These are phyloP conservation scores for Julus scandinavius DNA, from an alignment of 2,888 invertebrate species.

Conservation along the genomic window DNA sequence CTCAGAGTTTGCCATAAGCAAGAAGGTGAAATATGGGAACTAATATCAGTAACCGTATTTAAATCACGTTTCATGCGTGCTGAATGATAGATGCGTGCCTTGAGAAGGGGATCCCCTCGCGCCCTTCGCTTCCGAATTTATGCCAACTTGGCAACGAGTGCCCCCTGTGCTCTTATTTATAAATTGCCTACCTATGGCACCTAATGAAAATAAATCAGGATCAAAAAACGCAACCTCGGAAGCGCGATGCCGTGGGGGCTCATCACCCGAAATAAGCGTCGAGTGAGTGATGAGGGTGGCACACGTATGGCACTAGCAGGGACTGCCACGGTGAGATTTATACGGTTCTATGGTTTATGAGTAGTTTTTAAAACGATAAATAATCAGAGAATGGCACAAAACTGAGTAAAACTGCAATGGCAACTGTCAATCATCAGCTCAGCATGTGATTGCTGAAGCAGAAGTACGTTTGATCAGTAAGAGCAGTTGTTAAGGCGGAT, in stretches of 20 bases:
- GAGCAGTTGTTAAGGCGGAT: no score
- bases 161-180: conserved; percentile 5
- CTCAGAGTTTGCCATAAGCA: background rate
- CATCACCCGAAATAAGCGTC: conserved; percentile 29
- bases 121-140: background rate
- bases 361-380: background rate
- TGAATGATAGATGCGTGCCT: background rate
- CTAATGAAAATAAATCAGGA: conserved; percentile 28
- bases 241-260: background rate
- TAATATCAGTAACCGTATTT: conserved; percentile 20
- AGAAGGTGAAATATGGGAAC: background rate
- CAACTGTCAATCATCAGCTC: background rate
- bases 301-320: background rate
- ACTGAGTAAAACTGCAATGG: background rate
- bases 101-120: conserved; percentile 13
- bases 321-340: background rate
- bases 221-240: background rate
- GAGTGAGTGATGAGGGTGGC: conserved; percentile 11
- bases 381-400: background rate
- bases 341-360: background rate
- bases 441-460: background rate
- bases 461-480: no score
- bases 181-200: conserved; percentile 35
- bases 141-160: conserved; percentile 10
- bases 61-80: background rate